Evolutionary conservation across 2,113 vertebrate genomes (phyloP).

Genomic region (Aldabrachelys gigantea): DNA sequence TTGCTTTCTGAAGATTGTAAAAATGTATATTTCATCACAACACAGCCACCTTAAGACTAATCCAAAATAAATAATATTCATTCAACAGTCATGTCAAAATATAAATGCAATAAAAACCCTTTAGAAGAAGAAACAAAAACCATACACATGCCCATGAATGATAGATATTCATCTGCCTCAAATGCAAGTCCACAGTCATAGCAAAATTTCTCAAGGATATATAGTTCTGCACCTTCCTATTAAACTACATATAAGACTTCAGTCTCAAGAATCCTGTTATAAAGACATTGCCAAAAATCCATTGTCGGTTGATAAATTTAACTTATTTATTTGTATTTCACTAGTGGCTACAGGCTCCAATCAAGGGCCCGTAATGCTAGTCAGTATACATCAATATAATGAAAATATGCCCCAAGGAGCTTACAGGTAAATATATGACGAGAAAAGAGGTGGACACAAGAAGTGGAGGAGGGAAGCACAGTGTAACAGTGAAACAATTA

Average conservation of each 20-base stretch:
- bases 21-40: neutral
- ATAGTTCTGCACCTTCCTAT: neutral
- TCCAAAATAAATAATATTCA: neutral
- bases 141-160: neutral
- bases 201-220: neutral
- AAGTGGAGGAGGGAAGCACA: neutral
- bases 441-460: neutral
- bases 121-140: neutral
- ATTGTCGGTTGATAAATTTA: neutral
- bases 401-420: neutral
- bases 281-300: neutral
- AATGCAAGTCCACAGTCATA: neutral
- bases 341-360: neutral
- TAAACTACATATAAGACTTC: neutral
- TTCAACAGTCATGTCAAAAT: neutral
- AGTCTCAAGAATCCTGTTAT: neutral
- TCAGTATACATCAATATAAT: neutral
- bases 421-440: neutral
- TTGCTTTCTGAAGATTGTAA: neutral
- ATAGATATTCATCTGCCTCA: neutral
- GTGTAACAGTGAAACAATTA: neutral
- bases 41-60: neutral
- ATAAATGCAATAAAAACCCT: neutral
- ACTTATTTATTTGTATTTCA: neutral
- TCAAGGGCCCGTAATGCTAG: neutral